These are phyloP conservation scores for Vicugna pacos DNA, from an alignment of 2,113 vertebrate genomes.

Conservation along the genomic window DNA sequence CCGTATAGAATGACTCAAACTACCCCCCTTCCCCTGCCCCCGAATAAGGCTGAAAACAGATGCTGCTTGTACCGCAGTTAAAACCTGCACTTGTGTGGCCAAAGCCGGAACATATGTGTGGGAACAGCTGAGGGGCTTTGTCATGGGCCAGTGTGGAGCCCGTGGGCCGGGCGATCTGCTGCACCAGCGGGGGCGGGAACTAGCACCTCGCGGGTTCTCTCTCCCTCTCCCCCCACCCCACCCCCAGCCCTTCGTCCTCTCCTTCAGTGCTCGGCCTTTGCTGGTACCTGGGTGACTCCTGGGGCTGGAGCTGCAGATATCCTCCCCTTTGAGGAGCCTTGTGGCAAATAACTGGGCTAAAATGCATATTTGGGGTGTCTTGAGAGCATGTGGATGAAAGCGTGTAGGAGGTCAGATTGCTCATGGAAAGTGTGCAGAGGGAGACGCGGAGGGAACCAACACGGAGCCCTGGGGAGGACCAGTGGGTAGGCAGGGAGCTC, in stretches of 20 bases:
- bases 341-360: background rate
- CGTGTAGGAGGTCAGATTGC: background rate
- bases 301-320: background rate
- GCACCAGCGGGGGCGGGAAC: background rate
- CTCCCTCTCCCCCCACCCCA: background rate
- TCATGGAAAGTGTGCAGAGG: fast-evolving
- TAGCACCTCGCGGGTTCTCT: background rate
- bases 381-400: background rate
- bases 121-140: conserved; percentile 37
- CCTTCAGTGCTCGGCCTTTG: background rate
- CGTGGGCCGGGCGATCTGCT: background rate
- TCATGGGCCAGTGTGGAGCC: background rate
- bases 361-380: background rate
- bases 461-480: background rate
- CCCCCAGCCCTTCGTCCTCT: background rate
- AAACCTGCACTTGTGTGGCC: background rate
- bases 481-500: background rate
- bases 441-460: background rate
- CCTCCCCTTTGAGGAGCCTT: background rate
- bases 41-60: conserved; percentile 51
- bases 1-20: conserved; percentile 21
- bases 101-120: background rate
- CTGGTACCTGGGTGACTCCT: background rate
- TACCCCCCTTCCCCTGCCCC: background rate
- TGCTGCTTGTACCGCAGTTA: background rate